These are phyloP conservation scores for Sebastolobus alascanus DNA, from an alignment of 2,797 vertebrate species.

Conservation along the genomic window DNA sequence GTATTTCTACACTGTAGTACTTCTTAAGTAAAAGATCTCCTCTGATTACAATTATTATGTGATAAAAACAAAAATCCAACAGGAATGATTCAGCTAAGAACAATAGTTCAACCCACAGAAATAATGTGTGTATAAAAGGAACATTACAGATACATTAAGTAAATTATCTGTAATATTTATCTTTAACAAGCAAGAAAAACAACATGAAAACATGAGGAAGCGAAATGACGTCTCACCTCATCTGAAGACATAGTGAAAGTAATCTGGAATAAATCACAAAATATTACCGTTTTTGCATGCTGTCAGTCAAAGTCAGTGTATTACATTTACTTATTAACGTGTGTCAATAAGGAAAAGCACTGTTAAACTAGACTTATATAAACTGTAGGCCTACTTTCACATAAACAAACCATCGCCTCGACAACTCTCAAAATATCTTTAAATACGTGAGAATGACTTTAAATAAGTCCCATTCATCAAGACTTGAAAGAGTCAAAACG, in stretches of 20 bases:
- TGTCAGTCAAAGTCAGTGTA: background rate
- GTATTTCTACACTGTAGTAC: background rate
- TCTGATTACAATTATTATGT: background rate
- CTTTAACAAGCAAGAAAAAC: background rate
- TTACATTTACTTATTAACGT: background rate
- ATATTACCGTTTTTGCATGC: background rate
- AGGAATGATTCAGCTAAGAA: too few relatives aligned
- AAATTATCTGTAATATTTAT: background rate
- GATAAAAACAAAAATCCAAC: background rate
- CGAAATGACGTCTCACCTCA: conserved; percentile 72
- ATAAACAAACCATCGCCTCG: background rate
- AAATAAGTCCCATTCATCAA: background rate
- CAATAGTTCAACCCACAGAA: too few relatives aligned
- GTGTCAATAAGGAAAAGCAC: background rate
- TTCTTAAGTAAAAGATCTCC: too few relatives aligned
- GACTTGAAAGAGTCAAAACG: rapidly evolving
- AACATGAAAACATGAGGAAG: background rate
- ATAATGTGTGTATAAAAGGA: background rate
- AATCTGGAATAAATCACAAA: conserved; percentile 37
- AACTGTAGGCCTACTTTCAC: background rate
- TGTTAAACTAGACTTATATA: background rate
- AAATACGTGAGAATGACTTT: background rate
- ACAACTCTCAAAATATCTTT: background rate
- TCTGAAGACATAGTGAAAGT: conserved; percentile 75
- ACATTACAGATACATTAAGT: too few relatives aligned